These are phyloP conservation scores for Agonopterix arenella DNA, from an alignment of 2,888 invertebrate genomes.

Conservation along the genomic window DNA sequence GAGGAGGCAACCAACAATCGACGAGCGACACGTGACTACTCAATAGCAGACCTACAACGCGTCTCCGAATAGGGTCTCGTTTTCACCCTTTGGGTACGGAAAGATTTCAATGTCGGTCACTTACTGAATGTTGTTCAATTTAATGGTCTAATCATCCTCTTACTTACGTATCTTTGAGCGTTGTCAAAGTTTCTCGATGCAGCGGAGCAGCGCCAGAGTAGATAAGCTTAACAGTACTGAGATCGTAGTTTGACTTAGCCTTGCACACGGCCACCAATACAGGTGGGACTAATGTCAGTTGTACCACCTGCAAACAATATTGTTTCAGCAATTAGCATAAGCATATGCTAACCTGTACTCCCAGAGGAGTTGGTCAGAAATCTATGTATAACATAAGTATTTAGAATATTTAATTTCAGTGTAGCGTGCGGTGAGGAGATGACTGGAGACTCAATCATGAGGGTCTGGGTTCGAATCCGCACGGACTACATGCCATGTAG, in stretches of 20 bases:
- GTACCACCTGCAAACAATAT: slow-evolving; percentile 29
- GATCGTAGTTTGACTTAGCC: slow-evolving; percentile 30
- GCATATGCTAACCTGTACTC: background rate
- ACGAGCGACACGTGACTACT: too few relatives aligned
- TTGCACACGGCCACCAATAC: slow-evolving; percentile 46
- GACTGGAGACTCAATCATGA: background rate
- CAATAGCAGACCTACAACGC: too few relatives aligned
- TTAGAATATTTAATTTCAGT: too few relatives aligned
- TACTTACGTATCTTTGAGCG: slow-evolving; percentile 14
- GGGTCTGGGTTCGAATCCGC: too few relatives aligned
- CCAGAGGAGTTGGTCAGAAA: too few relatives aligned
- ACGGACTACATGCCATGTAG: too few relatives aligned
- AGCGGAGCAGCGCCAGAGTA: slow-evolving; percentile 53
- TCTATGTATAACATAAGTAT: too few relatives aligned
- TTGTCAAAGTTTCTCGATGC: slow-evolving; percentile 25
- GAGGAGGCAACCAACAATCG: too few relatives aligned
- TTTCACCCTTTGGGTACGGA: background rate
- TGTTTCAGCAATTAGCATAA: background rate
- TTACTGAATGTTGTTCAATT: too few relatives aligned
- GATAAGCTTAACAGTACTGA: slow-evolving; percentile 38
- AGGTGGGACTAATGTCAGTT: slow-evolving; percentile 46
- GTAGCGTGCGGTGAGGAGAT: too few relatives aligned
- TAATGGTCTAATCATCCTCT: too few relatives aligned
- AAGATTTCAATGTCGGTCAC: too few relatives aligned
- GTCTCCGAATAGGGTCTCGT: background rate